Evolutionary conservation across 1,140 invertebrate genomes (phyloP), one percentile per base, ranked within the genome.

Genomic region (Lasaia peninsularis): DNA sequence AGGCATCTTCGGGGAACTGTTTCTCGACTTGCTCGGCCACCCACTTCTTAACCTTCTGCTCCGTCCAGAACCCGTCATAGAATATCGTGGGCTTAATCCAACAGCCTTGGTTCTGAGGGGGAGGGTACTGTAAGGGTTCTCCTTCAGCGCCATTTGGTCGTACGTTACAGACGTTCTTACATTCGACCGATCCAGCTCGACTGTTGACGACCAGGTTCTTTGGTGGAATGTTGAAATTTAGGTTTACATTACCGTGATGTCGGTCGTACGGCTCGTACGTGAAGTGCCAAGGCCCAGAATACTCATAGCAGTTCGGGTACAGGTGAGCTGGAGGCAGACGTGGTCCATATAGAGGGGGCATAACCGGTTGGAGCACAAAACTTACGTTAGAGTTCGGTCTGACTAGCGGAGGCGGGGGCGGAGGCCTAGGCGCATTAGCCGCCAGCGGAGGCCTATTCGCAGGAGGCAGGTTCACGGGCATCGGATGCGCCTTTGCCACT

Each of bases 61-160:
- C 88, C 0, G 86, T 90, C 88, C 88, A 90, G 67, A 90, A 90
- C 0, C 88, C 88, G 33, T 90, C 87, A 60, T 90, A 90, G 65
- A 90, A 90, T 21, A 90, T 89, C 16, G 81, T 83, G 3, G 88
- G 88, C 56, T 90, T 90, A 51, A 90, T 88, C 88, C 88, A 90
- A 60, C 83, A 80, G 5, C 80, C 76, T 40, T 82, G 81, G 49
- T 67, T 62, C 56, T 74, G 69, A 7, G 65, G 67, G 20, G 70
- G 63, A 4, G 56, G 68, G 59, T 63, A 71, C 60, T 67, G 67
- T 21, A 65, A 33, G 14, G 66, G 67, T 20, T 75, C 69, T 6
- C 65, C 75, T 34, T 73, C 75, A 5, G 61, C 69, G 0, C 59
- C 60, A 6, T 31, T 21, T 0, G 64, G 65, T 3, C 63, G 58